phyloP scores from a whole-genome alignment of 2,888 invertebrate species.

The Pycnomerus fuliginosus region DNA sequence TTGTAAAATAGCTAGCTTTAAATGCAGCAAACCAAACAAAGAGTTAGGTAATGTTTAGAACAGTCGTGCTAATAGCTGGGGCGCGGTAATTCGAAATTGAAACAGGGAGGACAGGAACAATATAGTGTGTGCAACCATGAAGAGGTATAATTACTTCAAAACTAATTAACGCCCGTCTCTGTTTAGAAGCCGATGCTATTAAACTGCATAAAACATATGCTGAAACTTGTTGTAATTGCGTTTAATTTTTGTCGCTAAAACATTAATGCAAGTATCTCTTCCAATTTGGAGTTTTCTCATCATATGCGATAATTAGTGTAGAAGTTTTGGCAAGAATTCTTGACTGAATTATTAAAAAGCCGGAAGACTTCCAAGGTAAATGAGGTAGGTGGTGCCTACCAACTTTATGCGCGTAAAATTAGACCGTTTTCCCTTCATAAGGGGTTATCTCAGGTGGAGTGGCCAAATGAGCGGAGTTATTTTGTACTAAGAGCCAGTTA shows the following conservation, averaged over 20 bases:
- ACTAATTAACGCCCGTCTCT: constrained; percentile 45
- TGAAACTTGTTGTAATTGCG: constrained; percentile 1
- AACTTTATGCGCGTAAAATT: constrained; percentile 5
- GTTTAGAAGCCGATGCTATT: constrained; percentile 16
- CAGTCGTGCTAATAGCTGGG: constrained; percentile 25
- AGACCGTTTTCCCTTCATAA: constrained; percentile 1
- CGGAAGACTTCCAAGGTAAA: too few relatives aligned
- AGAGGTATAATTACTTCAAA: constrained; percentile 48
- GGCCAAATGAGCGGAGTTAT: constrained; percentile 12
- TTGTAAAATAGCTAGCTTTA: constrained; percentile 1
- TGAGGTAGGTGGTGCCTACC: too few relatives aligned
- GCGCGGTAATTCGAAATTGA: constrained; percentile 39
- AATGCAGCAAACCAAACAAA: constrained; percentile 13
- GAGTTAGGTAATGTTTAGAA: constrained; percentile 17
- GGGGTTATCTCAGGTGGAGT: constrained; percentile 16
- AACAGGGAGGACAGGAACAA: constrained; percentile 40
- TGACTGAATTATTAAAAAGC: too few relatives aligned
- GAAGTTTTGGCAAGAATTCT: too few relatives aligned
- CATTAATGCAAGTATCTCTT: too few relatives aligned
- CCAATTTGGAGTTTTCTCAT: too few relatives aligned
- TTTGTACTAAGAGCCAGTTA: constrained; percentile 24
- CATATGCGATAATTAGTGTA: too few relatives aligned
- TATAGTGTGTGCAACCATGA: constrained; percentile 44
- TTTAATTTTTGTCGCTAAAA: too few relatives aligned
- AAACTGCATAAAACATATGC: constrained; percentile 14